Conservation (phyloP, 2,797 vertebrate species). For the Coregonus sp. region DNA sequence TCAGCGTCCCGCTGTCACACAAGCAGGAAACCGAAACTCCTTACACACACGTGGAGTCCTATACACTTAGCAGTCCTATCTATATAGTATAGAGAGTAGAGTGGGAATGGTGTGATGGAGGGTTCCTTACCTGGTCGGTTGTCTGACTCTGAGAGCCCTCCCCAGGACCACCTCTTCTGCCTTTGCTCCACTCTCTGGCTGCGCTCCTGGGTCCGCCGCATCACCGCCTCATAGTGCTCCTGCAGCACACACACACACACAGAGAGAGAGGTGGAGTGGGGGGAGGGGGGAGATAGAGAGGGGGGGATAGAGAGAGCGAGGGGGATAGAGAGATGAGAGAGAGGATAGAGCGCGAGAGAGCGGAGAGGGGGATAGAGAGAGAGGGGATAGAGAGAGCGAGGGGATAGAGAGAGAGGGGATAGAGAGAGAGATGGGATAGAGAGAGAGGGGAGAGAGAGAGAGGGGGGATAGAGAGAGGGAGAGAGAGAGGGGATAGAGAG, state of each 20-base stretch:
- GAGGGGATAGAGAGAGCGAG: too few relatives aligned
- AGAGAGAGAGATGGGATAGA: too few relatives aligned
- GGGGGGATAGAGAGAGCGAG: too few relatives aligned
- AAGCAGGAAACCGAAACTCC: not conserved
- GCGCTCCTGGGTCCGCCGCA: conserved; percentile 87
- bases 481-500: too few relatives aligned
- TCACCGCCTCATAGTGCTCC: conserved; percentile 87
- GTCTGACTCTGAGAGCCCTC: conserved; percentile 79
- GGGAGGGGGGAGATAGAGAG: too few relatives aligned
- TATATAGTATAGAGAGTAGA: not conserved
- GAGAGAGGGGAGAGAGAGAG: too few relatives aligned
- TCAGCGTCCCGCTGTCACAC: not conserved
- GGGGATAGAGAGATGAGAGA: too few relatives aligned
- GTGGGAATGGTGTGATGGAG: not conserved
- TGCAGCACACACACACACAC: conserved; percentile 47
- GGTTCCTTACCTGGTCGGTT: conserved; percentile 76
- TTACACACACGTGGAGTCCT: not conserved
- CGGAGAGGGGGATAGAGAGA: too few relatives aligned
- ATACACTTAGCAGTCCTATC: not conserved
- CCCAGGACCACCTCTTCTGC: conserved; percentile 94
- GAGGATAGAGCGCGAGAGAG: too few relatives aligned
- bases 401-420: too few relatives aligned
- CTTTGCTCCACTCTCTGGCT: conserved; percentile 84
- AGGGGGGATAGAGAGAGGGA: not conserved
- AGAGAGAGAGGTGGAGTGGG: too few relatives aligned